These are phyloP conservation scores for Ellobius talpinus DNA, from an alignment of 2,113 vertebrate genomes.

Conservation along the genomic window DNA sequence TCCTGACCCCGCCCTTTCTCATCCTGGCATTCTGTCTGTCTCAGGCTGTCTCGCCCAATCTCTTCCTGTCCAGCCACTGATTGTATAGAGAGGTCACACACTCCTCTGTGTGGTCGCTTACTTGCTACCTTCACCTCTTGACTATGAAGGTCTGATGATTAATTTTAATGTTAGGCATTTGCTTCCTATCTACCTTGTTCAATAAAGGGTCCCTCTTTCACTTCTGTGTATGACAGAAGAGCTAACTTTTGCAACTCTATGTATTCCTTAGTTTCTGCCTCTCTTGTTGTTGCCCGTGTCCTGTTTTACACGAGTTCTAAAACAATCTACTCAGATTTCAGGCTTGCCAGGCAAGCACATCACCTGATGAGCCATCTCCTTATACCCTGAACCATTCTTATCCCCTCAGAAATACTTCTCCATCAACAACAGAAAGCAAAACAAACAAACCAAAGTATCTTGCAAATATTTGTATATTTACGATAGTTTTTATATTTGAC, in stretches of 20 bases:
- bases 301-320: not conserved
- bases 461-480: not conserved
- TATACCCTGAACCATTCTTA: not conserved
- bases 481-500: not conserved
- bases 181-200: not conserved
- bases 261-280: not conserved
- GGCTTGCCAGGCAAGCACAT: no score
- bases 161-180: not conserved
- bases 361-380: not conserved
- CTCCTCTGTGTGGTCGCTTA: not conserved
- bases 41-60: no score
- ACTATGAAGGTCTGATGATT: not conserved
- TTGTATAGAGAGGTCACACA: not conserved
- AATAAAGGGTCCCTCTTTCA: not conserved
- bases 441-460: not conserved
- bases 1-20: no score
- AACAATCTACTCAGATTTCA: not conserved
- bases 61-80: no score
- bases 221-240: not conserved
- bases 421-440: not conserved
- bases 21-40: no score
- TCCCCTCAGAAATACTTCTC: not conserved
- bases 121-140: not conserved
- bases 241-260: not conserved
- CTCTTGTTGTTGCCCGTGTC: not conserved